Evolutionary conservation across 1,140 invertebrate genomes (phyloP).

Genomic region (Anoplophora glabripennis): DNA sequence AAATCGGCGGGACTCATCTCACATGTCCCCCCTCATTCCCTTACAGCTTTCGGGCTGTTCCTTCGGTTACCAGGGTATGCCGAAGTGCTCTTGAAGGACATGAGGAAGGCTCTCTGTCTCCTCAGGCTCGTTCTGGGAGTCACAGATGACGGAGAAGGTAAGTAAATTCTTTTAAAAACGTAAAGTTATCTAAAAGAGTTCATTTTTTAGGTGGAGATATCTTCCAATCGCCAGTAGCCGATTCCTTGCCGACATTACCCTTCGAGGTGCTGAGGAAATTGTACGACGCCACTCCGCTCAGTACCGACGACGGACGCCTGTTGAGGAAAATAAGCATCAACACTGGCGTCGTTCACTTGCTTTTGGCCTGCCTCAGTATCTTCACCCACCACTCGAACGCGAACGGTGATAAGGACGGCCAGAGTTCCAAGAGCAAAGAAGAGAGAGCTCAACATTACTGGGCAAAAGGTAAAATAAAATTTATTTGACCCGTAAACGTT

Average conservation of each 20-base stretch:
- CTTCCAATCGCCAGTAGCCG: conserved; percentile 70
- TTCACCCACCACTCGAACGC: conserved; percentile 76
- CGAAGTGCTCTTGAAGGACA: conserved; percentile 79
- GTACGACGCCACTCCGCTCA: conserved; percentile 73
- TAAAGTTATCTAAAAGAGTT: too few species aligned
- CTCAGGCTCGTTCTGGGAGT: conserved; percentile 83
- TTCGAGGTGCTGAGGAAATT: conserved; percentile 82
- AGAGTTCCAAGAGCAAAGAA: conserved; percentile 51
- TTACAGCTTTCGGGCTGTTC: conserved; percentile 86
- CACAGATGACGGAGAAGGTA: conserved; percentile 86
- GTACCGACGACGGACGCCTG: conserved; percentile 76
- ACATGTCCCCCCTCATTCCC: conserved; percentile 80
- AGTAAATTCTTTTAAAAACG: too few species aligned
- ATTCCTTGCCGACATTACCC: conserved; percentile 78
- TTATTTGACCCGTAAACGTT: background rate
- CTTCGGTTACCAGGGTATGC: conserved; percentile 85
- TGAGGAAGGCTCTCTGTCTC: conserved; percentile 79
- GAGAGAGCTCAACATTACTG: conserved; percentile 87
- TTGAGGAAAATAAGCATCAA: conserved; percentile 78
- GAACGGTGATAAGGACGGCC: conserved; percentile 30
- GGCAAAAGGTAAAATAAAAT: conserved; percentile 68
- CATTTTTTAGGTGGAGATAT: conserved; percentile 62
- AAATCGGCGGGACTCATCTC: conserved; percentile 43
- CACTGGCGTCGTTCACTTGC: conserved; percentile 76
- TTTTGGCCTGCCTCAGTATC: conserved; percentile 82